These are phyloP conservation scores for Cantharis flavilabris DNA, from an alignment of 2,888 invertebrate genomes.

Conservation along the genomic window DNA sequence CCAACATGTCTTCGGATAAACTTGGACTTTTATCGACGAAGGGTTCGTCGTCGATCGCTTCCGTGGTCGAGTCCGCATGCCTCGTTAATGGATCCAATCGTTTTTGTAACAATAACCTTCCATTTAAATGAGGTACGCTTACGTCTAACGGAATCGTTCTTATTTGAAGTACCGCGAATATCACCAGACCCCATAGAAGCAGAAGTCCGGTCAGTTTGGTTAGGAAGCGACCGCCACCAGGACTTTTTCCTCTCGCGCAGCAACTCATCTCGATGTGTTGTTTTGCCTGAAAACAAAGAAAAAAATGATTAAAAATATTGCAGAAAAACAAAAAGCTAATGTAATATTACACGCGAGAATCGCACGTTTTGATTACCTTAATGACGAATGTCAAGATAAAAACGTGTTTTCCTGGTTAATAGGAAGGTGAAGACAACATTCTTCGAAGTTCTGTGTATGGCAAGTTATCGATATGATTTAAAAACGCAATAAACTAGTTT, in stretches of 20 bases:
- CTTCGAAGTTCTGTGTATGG: constrained; percentile 4
- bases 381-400: constrained; percentile 15
- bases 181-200: constrained; percentile 56
- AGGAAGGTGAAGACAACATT: constrained; percentile 15
- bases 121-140: constrained; percentile 52
- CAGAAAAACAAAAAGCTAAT: not conserved
- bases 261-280: constrained; percentile 28
- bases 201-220: constrained; percentile 56
- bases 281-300: constrained; percentile 14
- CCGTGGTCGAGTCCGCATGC: constrained; percentile 54
- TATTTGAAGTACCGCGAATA: constrained; percentile 55
- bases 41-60: constrained; percentile 60
- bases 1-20: constrained; percentile 74
- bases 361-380: constrained; percentile 6
- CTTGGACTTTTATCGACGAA: constrained; percentile 64
- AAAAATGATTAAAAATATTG: not conserved
- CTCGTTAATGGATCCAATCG: constrained; percentile 51
- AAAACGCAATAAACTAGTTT: not conserved
- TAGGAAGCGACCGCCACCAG: constrained; percentile 53
- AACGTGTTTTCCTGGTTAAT: constrained; percentile 15
- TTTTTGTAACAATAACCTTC: constrained; percentile 60
- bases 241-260: constrained; percentile 30
- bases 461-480: not conserved
- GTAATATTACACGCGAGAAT: not conserved
- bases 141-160: constrained; percentile 51